Conservation (phyloP, 2,797 vertebrate genomes). For the Arremon brunneinucha region DNA sequence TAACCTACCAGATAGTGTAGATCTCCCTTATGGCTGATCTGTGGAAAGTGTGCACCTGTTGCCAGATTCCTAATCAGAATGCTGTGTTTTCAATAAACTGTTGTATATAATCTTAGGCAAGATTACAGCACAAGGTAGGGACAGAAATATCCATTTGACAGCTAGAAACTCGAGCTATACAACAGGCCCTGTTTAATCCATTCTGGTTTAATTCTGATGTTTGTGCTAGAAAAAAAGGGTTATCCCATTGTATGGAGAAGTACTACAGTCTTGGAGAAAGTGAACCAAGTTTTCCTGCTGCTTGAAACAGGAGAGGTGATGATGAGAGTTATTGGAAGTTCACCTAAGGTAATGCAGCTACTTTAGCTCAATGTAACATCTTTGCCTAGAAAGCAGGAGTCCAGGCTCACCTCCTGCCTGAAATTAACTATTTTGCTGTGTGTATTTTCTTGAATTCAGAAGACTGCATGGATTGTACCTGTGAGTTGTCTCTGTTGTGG, state of each 20-base stretch:
- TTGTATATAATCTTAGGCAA: background rate
- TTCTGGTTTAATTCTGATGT: background rate
- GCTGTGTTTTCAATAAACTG: background rate
- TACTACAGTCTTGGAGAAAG: background rate
- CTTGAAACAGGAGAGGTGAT: background rate
- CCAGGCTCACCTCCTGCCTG: background rate
- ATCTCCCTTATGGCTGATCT: background rate
- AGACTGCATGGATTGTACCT: background rate
- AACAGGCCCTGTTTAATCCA: background rate
- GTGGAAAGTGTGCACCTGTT: fast-evolving
- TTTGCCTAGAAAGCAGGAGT: background rate
- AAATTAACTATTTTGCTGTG: background rate
- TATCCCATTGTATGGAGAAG: background rate
- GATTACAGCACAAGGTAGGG: background rate
- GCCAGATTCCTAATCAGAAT: background rate
- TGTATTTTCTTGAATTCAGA: background rate
- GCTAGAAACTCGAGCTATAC: background rate
- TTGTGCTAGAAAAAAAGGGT: background rate
- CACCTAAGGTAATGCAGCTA: background rate
- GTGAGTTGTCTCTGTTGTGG: background rate
- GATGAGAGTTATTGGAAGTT: background rate
- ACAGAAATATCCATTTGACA: background rate
- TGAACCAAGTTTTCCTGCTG: background rate
- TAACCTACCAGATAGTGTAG: background rate
- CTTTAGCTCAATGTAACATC: background rate